Evolutionary conservation across 1,140 invertebrate species (phyloP).

Genomic region (Acromyrmex charruanus): DNA sequence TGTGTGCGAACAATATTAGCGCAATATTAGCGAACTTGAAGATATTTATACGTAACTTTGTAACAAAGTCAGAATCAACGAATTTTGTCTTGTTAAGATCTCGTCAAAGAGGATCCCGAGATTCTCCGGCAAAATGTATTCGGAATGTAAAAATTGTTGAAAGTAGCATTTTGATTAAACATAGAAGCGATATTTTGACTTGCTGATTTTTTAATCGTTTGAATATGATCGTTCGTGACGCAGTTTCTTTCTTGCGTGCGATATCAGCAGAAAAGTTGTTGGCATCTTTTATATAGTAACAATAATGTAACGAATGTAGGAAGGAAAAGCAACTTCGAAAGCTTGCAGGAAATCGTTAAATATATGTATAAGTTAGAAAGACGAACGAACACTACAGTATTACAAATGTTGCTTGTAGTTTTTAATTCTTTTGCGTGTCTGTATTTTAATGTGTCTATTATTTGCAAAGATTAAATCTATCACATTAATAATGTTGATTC

Average conservation of each 20-base stretch:
- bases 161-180: neutral
- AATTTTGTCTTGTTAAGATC: neutral
- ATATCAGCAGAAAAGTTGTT: neutral
- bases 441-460: neutral
- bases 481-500: neutral
- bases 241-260: neutral
- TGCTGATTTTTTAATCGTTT: neutral
- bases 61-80: slow-evolving; percentile 5
- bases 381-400: slow-evolving; percentile 44
- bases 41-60: neutral
- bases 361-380: slow-evolving; percentile 33
- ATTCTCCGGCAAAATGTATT: neutral
- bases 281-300: slow-evolving; percentile 30
- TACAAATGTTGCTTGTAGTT: neutral
- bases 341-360: slow-evolving; percentile 16
- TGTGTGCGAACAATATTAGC: neutral
- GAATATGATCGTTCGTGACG: neutral
- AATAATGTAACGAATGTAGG: neutral
- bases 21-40: neutral
- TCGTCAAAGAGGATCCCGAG: neutral
- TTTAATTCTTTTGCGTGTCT: neutral
- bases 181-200: slow-evolving; percentile 25
- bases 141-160: neutral
- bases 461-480: neutral
- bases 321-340: neutral